Evolutionary conservation across 2,797 vertebrate species (phyloP).

Genomic region (Limnodromus scolopaceus): DNA sequence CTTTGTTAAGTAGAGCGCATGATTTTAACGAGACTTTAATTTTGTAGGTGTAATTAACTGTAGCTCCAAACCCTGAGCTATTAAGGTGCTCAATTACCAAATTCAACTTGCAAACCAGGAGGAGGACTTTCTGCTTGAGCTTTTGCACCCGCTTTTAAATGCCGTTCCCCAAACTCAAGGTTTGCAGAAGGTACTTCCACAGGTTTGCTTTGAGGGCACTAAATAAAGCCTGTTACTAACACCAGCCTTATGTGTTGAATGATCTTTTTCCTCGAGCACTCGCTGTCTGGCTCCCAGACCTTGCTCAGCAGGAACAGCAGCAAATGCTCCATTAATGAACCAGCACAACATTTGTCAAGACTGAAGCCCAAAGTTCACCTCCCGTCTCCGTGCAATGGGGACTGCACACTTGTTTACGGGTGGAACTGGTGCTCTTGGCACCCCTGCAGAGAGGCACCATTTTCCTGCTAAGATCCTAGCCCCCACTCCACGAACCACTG

Average conservation of each 20-base stretch:
- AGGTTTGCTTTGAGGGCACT: neutral
- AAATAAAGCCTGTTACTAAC: neutral
- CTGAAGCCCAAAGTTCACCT: neutral
- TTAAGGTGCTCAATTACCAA: neutral
- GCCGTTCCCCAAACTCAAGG: neutral
- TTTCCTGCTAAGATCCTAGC: neutral
- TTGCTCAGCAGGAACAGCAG: neutral
- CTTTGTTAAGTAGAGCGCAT: neutral
- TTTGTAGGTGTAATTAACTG: neutral
- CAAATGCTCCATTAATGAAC: accelerated
- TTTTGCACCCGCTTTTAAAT: neutral
- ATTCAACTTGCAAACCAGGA: neutral
- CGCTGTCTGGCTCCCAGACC: neutral
- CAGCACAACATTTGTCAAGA: neutral
- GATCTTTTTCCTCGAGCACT: neutral
- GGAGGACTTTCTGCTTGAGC: neutral
- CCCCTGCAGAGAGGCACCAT: neutral
- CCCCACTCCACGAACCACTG: neutral
- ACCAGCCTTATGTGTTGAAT: neutral
- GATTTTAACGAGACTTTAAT: neutral
- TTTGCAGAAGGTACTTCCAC: neutral
- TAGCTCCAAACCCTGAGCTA: neutral
- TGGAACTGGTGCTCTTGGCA: neutral
- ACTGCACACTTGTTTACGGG: accelerated
- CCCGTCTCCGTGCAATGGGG: neutral